phyloP scores from a whole-genome alignment of 2,797 vertebrate genomes.

The Schizothorax lantsangensis region DNA sequence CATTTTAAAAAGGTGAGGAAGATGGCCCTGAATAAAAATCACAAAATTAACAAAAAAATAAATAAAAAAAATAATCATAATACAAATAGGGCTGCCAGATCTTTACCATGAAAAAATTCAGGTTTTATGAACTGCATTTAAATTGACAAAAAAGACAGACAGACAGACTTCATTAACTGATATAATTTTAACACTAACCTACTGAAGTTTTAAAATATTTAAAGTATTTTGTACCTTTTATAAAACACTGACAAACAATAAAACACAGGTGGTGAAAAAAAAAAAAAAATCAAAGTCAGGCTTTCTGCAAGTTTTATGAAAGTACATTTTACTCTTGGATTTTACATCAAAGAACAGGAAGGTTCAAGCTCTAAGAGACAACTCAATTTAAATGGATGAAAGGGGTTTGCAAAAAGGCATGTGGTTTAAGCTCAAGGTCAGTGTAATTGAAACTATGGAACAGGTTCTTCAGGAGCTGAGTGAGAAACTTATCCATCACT shows the following conservation, averaged over 20 bases:
- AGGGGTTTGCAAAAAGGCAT: slow-evolving; percentile 23
- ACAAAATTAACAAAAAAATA: too few relatives aligned
- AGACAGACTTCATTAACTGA: neutral
- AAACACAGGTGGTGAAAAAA: neutral
- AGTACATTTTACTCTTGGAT: neutral
- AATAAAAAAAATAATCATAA: too few relatives aligned
- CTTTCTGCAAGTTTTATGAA: neutral
- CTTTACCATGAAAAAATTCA: neutral
- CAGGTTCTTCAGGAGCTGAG: slow-evolving; percentile 28
- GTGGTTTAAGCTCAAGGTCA: slow-evolving; percentile 52
- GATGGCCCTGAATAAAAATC: neutral
- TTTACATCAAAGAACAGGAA: slow-evolving; percentile 24
- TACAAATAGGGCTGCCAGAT: neutral
- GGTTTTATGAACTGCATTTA: neutral
- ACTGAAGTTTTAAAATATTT: neutral
- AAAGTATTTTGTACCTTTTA: neutral
- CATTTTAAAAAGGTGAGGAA: neutral
- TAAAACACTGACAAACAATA: neutral
- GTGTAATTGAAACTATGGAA: slow-evolving; percentile 58
- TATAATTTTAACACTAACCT: neutral
- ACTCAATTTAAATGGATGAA: slow-evolving; percentile 59
- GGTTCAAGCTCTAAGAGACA: slow-evolving; percentile 54
- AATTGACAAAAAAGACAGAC: neutral
- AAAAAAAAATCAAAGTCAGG: neutral
- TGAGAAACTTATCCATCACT: slow-evolving; percentile 61